Evolutionary conservation across 2,888 invertebrate species (phyloP).

Genomic region (Apoda limacodes): DNA sequence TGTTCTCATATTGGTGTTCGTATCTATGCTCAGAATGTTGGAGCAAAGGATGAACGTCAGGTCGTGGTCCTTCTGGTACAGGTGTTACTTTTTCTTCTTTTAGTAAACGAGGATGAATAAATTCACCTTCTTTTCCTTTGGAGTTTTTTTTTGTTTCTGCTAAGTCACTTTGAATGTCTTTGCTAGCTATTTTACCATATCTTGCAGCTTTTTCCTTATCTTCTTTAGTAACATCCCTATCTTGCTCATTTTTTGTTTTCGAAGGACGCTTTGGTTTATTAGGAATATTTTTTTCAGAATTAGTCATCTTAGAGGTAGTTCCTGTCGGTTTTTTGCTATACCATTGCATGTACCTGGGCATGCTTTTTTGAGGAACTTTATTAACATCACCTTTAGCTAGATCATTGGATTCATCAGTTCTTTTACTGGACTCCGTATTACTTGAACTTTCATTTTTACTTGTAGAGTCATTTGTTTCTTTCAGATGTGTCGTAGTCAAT

Average conservation of each 20-base stretch:
- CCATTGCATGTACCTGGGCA: conserved; percentile 84
- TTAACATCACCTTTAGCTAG: conserved; percentile 34
- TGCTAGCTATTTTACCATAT: conserved; percentile 54
- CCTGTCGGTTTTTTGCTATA: conserved; percentile 72
- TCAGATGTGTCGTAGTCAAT: no score
- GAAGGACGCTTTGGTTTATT: conserved; percentile 57
- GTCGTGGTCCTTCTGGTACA: conserved; percentile 53
- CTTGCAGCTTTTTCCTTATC: conserved; percentile 36
- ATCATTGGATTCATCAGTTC: conserved; percentile 30
- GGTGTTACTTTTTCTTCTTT: conserved; percentile 64
- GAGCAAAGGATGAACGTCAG: conserved; percentile 74
- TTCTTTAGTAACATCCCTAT: no score
- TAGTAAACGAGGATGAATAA: conserved; percentile 55
- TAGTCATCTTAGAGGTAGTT: conserved; percentile 42
- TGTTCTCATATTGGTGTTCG: conserved; percentile 73
- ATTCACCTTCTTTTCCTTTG: conserved; percentile 69
- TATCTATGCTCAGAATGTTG: conserved; percentile 85
- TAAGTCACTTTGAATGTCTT: conserved; percentile 48
- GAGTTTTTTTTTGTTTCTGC: conserved; percentile 66
- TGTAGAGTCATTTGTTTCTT: conserved; percentile 23
- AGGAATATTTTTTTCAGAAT: conserved; percentile 53
- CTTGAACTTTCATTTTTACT: conserved; percentile 37
- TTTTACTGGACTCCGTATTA: conserved; percentile 45
- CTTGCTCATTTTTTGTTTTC: conserved; percentile 47
- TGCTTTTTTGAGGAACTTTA: conserved; percentile 55